A percentile compares a stretch with the other conserved stretches of the same genome.
phyloP scores from a whole-genome alignment of 2,113 vertebrate genomes.

The Perca flavescens region DNA sequence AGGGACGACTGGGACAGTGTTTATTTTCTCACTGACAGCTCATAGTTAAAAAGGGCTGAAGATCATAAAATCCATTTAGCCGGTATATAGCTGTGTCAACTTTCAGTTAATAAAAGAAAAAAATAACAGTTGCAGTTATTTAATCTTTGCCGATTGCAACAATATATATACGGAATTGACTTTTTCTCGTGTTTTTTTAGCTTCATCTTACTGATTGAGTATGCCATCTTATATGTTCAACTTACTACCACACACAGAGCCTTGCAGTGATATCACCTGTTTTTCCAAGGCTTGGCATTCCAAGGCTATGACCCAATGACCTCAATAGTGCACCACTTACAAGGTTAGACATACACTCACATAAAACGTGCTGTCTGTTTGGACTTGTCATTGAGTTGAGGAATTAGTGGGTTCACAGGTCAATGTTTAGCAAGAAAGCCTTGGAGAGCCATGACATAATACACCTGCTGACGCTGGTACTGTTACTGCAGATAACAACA shows the following conservation, averaged over 20 bases:
- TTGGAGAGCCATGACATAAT: slow-evolving; percentile 56
- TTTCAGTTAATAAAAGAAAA: neutral
- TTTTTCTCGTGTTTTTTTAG: neutral
- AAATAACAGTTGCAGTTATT: neutral
- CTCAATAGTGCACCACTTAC: slow-evolving; percentile 44
- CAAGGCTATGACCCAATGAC: slow-evolving; percentile 59
- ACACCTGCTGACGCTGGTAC: slow-evolving; percentile 46
- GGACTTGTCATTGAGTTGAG: slow-evolving; percentile 56
- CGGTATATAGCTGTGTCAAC: neutral
- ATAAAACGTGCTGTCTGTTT: slow-evolving; percentile 56
- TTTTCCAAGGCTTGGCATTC: slow-evolving; percentile 56
- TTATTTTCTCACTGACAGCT: slow-evolving; percentile 8
- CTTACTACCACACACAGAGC: slow-evolving; percentile 14
- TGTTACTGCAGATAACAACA: neutral
- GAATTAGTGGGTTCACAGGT: slow-evolving; percentile 60
- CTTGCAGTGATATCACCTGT: slow-evolving; percentile 53
- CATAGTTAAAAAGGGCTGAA: neutral
- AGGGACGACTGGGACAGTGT: neutral
- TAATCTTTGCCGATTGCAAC: neutral
- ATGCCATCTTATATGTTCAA: neutral
- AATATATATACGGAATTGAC: neutral
- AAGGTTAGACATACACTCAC: slow-evolving; percentile 57
- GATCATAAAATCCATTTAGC: neutral
- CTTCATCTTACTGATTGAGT: neutral
- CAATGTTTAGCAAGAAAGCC: slow-evolving; percentile 51